phyloP scores from a whole-genome alignment of 2,113 vertebrate genomes.

The Hydrolagus affinis region DNA sequence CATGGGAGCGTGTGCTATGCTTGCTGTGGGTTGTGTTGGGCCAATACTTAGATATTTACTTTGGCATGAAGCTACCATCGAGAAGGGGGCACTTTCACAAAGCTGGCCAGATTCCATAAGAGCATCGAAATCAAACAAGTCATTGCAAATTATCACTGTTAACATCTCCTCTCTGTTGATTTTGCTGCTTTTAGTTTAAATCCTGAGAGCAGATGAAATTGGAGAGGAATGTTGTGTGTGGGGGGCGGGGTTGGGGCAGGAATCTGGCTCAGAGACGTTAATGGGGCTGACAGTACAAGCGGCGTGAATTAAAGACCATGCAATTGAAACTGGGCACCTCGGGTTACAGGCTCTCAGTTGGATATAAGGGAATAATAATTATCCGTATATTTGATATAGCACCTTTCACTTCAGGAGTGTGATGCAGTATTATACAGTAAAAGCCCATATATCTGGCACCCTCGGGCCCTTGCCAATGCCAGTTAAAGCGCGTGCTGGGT shows the following conservation, averaged over 20 bases:
- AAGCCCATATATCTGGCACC: too few species aligned
- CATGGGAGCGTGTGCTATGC: background rate
- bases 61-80: background rate
- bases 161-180: background rate
- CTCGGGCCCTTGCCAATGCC: too few species aligned
- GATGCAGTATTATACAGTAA: too few species aligned
- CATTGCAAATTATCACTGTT: background rate
- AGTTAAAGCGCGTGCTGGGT: too few species aligned
- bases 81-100: background rate
- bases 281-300: too few species aligned
- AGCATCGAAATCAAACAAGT: background rate
- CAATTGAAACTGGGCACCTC: too few species aligned
- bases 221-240: background rate
- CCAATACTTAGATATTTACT: background rate
- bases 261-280: background rate
- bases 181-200: background rate
- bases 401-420: too few species aligned
- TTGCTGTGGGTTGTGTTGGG: constrained; percentile 9
- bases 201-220: background rate
- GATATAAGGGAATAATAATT: too few species aligned
- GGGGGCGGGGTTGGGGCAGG: background rate
- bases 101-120: background rate
- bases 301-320: background rate
- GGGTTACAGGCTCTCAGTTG: too few species aligned
- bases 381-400: too few species aligned